Evolutionary conservation across 2,113 vertebrate genomes (phyloP).

Genomic region (Nestor notabilis): DNA sequence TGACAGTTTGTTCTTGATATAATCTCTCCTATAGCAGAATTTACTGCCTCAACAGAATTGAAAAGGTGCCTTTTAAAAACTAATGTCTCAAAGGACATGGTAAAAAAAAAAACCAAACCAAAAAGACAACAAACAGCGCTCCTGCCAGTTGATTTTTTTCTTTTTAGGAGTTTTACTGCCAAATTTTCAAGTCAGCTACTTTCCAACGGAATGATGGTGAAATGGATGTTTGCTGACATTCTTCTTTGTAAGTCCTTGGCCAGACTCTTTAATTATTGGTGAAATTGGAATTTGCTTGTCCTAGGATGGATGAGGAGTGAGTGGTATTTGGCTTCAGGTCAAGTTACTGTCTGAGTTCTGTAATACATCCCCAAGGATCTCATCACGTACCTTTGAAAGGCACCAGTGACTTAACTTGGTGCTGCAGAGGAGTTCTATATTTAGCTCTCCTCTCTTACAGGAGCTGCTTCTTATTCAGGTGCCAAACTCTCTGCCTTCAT

Average conservation of each 20-base stretch:
- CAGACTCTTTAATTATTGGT: neutral
- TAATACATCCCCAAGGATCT: neutral
- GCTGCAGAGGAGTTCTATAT: neutral
- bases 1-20: neutral
- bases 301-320: neutral
- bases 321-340: neutral
- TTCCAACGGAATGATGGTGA: neutral
- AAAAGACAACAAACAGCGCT: neutral
- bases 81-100: neutral
- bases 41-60: neutral
- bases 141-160: neutral
- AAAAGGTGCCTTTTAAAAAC: conserved; percentile 27
- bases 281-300: neutral
- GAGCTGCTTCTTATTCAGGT: neutral
- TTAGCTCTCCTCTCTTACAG: neutral
- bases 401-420: neutral
- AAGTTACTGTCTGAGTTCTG: neutral
- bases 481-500: neutral
- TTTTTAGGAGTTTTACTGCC: neutral
- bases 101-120: neutral
- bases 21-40: neutral
- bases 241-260: neutral
- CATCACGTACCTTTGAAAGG: neutral
- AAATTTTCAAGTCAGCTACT: neutral
- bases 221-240: neutral